Evolutionary conservation across 2,888 invertebrate species (phyloP).

Genomic region (Rotaria socialis): DNA sequence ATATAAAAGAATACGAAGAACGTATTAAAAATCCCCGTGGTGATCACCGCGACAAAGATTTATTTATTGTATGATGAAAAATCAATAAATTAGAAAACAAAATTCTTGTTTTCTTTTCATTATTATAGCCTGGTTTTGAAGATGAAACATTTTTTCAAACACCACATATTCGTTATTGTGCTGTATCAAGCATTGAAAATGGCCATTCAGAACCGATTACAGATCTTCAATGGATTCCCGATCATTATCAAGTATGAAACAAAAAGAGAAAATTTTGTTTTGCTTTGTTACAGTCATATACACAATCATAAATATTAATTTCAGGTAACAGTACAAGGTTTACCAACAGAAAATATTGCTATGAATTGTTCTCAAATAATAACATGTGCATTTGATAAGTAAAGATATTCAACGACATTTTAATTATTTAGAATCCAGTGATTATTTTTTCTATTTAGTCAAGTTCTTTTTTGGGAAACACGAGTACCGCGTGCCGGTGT

Average conservation of each 20-base stretch:
- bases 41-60: conserved; percentile 46
- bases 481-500: conserved; percentile 50
- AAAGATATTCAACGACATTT: neutral
- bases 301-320: neutral
- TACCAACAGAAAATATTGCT: conserved; percentile 42
- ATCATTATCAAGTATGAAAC: conserved; percentile 56
- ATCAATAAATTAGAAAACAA: neutral
- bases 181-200: conserved; percentile 59
- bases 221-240: conserved; percentile 59
- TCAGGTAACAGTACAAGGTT: conserved; percentile 37
- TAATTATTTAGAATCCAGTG: conserved; percentile 45
- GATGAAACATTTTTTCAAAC: conserved; percentile 58
- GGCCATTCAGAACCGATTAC: conserved; percentile 57
- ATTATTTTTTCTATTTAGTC: conserved; percentile 49
- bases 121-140: conserved; percentile 57
- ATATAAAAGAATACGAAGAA: conserved; percentile 49
- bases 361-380: conserved; percentile 52
- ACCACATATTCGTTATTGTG: conserved; percentile 56
- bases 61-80: conserved; percentile 42
- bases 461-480: conserved; percentile 57
- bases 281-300: too few species aligned
- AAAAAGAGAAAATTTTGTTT: neutral
- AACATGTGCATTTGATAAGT: conserved; percentile 58
- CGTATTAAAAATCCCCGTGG: conserved; percentile 44
- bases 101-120: too few species aligned